Evolutionary conservation across 37 sponge, comb jelly and placozoan genomes (phyloP).

Genomic region (Aplysina aerophoba): DNA sequence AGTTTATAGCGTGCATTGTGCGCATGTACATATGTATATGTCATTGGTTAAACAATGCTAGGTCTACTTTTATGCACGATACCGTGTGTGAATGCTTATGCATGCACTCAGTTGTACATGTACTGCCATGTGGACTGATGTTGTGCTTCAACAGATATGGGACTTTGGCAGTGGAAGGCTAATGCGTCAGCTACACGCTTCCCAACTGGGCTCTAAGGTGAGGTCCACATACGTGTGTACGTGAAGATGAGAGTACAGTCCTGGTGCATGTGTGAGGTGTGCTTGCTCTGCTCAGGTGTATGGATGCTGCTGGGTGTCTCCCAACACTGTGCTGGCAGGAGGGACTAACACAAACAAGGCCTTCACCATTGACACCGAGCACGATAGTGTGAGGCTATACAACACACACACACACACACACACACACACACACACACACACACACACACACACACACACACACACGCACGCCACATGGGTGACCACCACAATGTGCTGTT

Average conservation of each 20-base stretch:
- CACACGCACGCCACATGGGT: neutral
- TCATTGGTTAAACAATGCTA: too few species aligned
- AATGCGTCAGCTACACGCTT: conserved; percentile 10
- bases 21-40: too few species aligned
- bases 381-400: conserved; percentile 5
- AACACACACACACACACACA: conserved; percentile 13
- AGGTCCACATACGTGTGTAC: neutral
- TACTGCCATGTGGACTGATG: neutral
- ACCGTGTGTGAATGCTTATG: too few species aligned
- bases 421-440: conserved; percentile 28
- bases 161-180: conserved; percentile 44
- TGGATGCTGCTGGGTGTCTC: conserved; percentile 29
- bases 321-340: conserved; percentile 1
- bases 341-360: conserved; percentile 17
- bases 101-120: too few species aligned
- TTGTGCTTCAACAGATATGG: conserved; percentile 26
- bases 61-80: neutral
- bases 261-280: neutral
- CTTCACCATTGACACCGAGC: neutral
- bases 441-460: conserved; percentile 22
- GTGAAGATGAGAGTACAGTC: neutral
- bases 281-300: conserved; percentile 36
- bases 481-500: neutral
- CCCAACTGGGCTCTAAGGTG: conserved; percentile 25
- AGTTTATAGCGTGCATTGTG: too few species aligned